These are phyloP conservation scores for Dipodomys spectabilis DNA, from an alignment of 2,113 vertebrate genomes.

Conservation along the genomic window DNA sequence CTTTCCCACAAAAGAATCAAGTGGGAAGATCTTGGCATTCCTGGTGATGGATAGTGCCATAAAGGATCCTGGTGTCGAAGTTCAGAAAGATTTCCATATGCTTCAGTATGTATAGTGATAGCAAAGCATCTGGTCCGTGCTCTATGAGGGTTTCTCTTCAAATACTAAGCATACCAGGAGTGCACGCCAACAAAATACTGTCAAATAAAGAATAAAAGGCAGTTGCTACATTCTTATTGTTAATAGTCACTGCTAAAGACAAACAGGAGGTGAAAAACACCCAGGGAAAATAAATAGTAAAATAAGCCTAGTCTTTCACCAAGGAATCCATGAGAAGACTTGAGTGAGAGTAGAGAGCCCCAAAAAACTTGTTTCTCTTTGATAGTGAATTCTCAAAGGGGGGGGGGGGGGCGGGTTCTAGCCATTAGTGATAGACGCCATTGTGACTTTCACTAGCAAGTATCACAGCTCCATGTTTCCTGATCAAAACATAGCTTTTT, in stretches of 20 bases:
- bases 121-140: not conserved
- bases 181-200: not conserved
- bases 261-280: not conserved
- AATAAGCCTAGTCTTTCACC: not conserved
- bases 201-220: not conserved
- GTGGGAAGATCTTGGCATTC: not conserved
- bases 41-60: not conserved
- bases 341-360: not conserved
- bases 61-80: not conserved
- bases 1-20: not conserved
- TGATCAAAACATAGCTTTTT: conserved; percentile 29
- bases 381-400: not conserved
- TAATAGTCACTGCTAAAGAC: not conserved
- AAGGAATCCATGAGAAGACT: not conserved
- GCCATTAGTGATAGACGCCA: not conserved
- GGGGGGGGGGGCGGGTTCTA: not conserved
- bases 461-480: conserved; percentile 44
- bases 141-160: not conserved
- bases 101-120: not conserved
- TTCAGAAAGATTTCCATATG: not conserved
- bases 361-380: not conserved
- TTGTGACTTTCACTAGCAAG: not conserved
- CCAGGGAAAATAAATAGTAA: not conserved
- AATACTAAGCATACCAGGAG: not conserved
- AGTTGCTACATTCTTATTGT: not conserved